These are phyloP conservation scores for Urocitellus parryii DNA, from an alignment of 2,113 vertebrate genomes.

Conservation along the genomic window DNA sequence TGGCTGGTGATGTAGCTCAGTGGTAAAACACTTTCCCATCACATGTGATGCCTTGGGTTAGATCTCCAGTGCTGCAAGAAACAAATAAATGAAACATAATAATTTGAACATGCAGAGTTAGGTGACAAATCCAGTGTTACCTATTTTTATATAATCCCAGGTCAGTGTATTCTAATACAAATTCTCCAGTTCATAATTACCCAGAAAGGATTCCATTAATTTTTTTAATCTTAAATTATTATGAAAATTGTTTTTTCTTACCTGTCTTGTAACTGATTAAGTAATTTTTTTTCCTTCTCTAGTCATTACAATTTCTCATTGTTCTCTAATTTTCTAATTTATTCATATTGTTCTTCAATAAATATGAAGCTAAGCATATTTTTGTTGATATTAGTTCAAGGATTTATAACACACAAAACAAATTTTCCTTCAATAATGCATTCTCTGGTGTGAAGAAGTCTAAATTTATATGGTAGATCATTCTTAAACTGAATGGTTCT, in stretches of 20 bases:
- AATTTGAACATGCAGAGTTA: neutral
- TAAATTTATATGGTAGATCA: neutral
- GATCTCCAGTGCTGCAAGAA: too few species aligned
- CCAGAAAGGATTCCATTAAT: neutral
- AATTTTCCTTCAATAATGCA: neutral
- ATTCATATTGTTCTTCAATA: neutral
- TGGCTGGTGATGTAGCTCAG: too few species aligned
- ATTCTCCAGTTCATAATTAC: neutral
- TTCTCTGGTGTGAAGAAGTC: neutral
- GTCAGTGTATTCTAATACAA: neutral
- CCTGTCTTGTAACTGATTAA: neutral
- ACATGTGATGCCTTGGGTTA: too few species aligned
- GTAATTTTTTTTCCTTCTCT: neutral
- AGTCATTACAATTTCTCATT: neutral
- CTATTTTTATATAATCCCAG: neutral
- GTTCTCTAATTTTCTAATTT: neutral
- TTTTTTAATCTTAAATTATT: neutral
- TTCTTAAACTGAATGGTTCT: neutral
- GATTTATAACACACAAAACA: neutral
- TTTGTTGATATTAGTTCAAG: neutral
- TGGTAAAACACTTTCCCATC: too few species aligned
- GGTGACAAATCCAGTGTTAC: neutral
- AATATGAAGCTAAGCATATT: neutral
- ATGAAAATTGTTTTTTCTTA: neutral
- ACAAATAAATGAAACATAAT: too few species aligned